Evolutionary conservation across 2,888 invertebrate species (phyloP).

Genomic region (Scaeva pyrastri): DNA sequence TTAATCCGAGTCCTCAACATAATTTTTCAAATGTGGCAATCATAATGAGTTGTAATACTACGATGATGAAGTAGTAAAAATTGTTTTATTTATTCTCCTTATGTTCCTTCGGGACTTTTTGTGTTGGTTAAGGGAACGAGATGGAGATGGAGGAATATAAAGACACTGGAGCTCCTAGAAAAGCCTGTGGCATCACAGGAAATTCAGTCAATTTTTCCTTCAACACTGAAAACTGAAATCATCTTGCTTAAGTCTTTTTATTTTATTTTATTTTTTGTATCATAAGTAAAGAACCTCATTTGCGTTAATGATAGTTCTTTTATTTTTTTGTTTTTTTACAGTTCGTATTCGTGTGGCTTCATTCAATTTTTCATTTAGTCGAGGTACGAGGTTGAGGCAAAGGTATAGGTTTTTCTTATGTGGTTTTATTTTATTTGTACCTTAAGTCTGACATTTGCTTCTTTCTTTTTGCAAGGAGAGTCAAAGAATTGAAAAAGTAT

Average conservation of each 20-base stretch:
- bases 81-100: slow-evolving; percentile 1
- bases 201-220: slow-evolving; percentile 52
- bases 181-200: slow-evolving; percentile 50
- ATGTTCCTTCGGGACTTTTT: slow-evolving; percentile 9
- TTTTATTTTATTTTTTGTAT: not conserved
- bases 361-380: slow-evolving; percentile 30
- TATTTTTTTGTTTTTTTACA: slow-evolving; percentile 18
- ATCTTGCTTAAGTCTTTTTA: not conserved
- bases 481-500: not conserved
- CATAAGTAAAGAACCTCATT: slow-evolving; percentile 43
- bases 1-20: too few species aligned
- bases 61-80: slow-evolving; percentile 23
- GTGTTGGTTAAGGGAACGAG: not conserved
- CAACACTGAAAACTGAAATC: slow-evolving; percentile 41
- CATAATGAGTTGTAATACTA: not conserved
- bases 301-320: slow-evolving; percentile 56
- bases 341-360: slow-evolving; percentile 25
- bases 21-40: not conserved
- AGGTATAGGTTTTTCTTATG: slow-evolving; percentile 12
- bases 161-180: not conserved
- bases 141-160: not conserved
- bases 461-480: slow-evolving; percentile 15
- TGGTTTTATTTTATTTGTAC: slow-evolving; percentile 9
- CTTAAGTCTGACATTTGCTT: slow-evolving; percentile 39
- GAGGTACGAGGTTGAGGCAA: not conserved